Evolutionary conservation across 1,140 invertebrate species (phyloP).

Genomic region (Formica selysi): DNA sequence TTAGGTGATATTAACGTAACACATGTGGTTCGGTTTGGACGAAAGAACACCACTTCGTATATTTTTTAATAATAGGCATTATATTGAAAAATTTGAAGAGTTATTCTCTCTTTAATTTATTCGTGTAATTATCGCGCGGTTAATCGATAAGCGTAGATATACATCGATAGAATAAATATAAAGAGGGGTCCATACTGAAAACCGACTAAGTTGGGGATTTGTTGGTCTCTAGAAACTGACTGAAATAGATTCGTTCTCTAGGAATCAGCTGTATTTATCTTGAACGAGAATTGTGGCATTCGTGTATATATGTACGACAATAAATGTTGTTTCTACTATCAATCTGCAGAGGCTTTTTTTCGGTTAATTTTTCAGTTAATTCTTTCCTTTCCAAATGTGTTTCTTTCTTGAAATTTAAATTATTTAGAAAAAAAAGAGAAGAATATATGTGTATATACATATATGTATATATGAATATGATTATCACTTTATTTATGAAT

Average conservation of each 20-base stretch:
- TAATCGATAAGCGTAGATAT: slow-evolving; percentile 26
- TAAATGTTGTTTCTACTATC: slow-evolving; percentile 77
- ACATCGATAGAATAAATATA: slow-evolving; percentile 11
- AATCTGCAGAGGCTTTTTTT: not conserved
- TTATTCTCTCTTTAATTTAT: slow-evolving; percentile 5
- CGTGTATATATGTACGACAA: slow-evolving; percentile 77
- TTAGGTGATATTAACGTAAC: not conserved
- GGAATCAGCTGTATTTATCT: slow-evolving; percentile 51
- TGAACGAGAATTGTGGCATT: slow-evolving; percentile 66
- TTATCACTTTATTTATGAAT: too few species aligned
- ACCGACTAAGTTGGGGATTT: slow-evolving; percentile 11
- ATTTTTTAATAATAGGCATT: slow-evolving; percentile 19
- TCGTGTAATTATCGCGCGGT: slow-evolving; percentile 18
- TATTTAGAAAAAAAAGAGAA: not conserved
- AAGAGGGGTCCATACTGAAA: slow-evolving; percentile 29
- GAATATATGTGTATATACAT: not conserved
- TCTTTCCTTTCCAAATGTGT: not conserved
- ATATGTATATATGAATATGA: not conserved
- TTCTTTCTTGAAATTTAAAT: not conserved
- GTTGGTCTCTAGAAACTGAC: slow-evolving; percentile 39
- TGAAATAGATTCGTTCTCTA: slow-evolving; percentile 46
- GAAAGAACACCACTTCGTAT: not conserved
- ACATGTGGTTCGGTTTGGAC: not conserved
- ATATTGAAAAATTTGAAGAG: not conserved
- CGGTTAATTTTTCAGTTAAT: slow-evolving; percentile 17